phyloP scores from a whole-genome alignment of 2,113 vertebrate species.

The Tringa solitaria region DNA sequence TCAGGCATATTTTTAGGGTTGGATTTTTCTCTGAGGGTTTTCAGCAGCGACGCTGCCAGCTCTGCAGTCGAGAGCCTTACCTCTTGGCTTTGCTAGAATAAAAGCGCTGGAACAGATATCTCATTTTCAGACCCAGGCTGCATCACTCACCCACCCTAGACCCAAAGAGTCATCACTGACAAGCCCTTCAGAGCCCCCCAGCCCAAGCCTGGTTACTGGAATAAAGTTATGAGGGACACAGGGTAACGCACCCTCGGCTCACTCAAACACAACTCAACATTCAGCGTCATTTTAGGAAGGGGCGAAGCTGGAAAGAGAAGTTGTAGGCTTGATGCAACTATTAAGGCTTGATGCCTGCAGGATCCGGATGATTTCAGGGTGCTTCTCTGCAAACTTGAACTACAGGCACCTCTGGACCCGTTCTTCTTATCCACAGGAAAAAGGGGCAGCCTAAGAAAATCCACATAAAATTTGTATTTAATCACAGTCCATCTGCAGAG shows the following conservation, averaged over 20 bases:
- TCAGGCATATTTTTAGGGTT: neutral
- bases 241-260: neutral
- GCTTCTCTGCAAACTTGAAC: neutral
- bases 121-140: neutral
- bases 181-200: neutral
- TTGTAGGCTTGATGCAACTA: neutral
- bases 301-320: neutral
- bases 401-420: neutral
- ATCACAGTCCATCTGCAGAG: neutral
- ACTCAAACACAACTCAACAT: neutral
- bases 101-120: neutral
- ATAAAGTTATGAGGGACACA: fast-evolving
- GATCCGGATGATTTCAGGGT: neutral
- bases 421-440: neutral
- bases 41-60: neutral
- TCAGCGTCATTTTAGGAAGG: neutral
- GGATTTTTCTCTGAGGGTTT: neutral
- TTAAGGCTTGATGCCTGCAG: neutral
- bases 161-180: neutral
- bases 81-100: neutral
- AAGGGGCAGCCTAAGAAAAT: neutral
- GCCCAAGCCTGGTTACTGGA: neutral
- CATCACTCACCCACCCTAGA: fast-evolving
- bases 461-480: neutral
- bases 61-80: neutral